Evolutionary conservation across 2,113 vertebrate species (phyloP).

Genomic region (Peucedramus taeniatus): DNA sequence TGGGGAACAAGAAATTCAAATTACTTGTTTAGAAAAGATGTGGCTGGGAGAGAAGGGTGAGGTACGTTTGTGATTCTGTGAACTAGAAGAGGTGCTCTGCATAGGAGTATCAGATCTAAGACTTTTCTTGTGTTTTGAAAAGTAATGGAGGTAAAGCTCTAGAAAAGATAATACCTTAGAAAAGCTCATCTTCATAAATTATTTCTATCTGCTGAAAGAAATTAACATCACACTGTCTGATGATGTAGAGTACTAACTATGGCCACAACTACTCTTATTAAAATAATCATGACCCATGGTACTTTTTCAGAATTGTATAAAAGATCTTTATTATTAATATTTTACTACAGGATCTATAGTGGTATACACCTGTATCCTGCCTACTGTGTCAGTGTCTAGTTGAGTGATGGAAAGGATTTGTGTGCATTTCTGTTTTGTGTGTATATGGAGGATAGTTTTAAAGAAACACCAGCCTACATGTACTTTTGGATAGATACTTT

Average conservation of each 20-base stretch:
- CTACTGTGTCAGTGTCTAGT: background rate
- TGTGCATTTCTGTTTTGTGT: background rate
- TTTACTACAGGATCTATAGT: background rate
- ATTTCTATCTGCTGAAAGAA: slow-evolving; percentile 17
- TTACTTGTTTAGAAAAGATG: background rate
- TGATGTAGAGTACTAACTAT: background rate
- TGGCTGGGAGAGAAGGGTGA: background rate
- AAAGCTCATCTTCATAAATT: background rate
- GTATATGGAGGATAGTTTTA: background rate
- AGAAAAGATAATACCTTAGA: background rate
- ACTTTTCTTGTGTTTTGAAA: background rate
- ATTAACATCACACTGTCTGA: background rate
- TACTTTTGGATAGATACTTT: background rate
- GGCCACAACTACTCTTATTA: slow-evolving; percentile 31
- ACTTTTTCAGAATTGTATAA: slow-evolving; percentile 4
- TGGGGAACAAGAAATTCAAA: background rate
- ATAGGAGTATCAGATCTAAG: background rate
- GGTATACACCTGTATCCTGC: background rate
- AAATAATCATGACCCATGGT: background rate
- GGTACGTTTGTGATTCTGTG: background rate
- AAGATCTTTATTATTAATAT: background rate
- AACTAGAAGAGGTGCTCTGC: background rate
- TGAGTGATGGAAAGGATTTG: background rate
- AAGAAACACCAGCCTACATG: background rate
- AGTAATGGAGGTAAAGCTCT: background rate